Evolutionary conservation across 2,888 invertebrate species (phyloP).

Genomic region (Ophraella communa): DNA sequence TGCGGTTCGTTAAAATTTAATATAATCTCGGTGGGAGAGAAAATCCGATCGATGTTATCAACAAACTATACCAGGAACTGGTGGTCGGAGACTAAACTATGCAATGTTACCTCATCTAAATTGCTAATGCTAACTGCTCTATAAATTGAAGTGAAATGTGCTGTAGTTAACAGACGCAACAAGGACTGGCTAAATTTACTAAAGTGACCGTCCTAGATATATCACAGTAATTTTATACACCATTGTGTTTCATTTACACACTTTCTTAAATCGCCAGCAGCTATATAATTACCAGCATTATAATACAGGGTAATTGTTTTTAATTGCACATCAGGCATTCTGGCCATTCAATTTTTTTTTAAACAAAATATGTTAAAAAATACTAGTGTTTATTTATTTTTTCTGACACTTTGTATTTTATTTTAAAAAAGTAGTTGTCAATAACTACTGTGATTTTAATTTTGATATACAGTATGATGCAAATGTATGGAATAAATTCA

Average conservation of each 20-base stretch:
- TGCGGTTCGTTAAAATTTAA: not conserved
- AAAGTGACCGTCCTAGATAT: constrained; percentile 43
- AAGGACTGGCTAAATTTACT: constrained; percentile 42
- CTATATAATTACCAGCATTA: no score
- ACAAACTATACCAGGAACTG: constrained; percentile 35
- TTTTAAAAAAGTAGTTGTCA: no score
- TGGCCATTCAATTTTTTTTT: no score
- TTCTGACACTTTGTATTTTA: no score
- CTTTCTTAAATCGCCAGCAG: not conserved
- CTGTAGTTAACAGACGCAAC: constrained; percentile 46
- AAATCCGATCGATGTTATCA: constrained; percentile 44
- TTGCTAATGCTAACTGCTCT: constrained; percentile 53
- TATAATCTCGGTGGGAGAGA: constrained; percentile 3
- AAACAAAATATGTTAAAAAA: no score
- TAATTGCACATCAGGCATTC: no score
- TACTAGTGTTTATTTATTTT: no score
- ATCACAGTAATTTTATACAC: constrained; percentile 39
- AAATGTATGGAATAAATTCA: no score
- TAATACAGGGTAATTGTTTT: no score
- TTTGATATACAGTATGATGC: no score
- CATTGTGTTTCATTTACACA: not conserved
- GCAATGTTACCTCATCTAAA: constrained; percentile 51
- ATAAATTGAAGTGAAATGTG: constrained; percentile 49
- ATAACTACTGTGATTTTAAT: no score
- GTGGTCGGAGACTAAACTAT: constrained; percentile 32